Percentiles rank a stretch among this genome's conserved stretches.
Conservation (phyloP, 1,140 invertebrate genomes). For the Apis mellifera region DNA sequence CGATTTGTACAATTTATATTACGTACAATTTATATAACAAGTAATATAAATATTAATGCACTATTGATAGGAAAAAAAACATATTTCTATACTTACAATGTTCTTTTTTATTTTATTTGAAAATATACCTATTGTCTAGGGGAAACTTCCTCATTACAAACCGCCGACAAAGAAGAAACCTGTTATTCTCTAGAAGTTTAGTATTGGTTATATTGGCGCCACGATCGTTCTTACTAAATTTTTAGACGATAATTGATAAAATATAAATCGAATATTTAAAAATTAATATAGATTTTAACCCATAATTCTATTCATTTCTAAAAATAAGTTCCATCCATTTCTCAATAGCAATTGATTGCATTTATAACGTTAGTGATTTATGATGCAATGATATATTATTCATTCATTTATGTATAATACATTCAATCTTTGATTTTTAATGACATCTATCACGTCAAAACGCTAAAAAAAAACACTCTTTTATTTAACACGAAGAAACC, state of each 20-base stretch:
- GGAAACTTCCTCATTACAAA: conserved; percentile 1
- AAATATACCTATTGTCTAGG: not conserved
- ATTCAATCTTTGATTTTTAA: too few species aligned
- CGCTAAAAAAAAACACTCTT: not conserved
- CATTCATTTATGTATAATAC: not conserved
- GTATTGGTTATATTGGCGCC: not conserved
- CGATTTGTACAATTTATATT: too few species aligned
- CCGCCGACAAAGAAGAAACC: not conserved
- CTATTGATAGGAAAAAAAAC: not conserved
- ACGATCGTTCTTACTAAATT: not conserved
- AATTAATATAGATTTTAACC: not conserved
- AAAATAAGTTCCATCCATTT: not conserved
- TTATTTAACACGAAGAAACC: not conserved
- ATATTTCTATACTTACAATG: not conserved
- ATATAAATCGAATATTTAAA: not conserved
- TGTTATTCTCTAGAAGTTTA: not conserved
- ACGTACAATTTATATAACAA: not conserved
- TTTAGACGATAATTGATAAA: not conserved
- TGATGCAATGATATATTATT: not conserved
- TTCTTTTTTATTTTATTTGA: too few species aligned
- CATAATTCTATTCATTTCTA: not conserved
- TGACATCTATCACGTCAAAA: not conserved
- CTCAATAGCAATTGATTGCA: too few species aligned
- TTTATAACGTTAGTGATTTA: not conserved
- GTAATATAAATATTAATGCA: too few species aligned